Conservation (phyloP, 2,113 vertebrate genomes). For the Semicossyphus pulcher region DNA sequence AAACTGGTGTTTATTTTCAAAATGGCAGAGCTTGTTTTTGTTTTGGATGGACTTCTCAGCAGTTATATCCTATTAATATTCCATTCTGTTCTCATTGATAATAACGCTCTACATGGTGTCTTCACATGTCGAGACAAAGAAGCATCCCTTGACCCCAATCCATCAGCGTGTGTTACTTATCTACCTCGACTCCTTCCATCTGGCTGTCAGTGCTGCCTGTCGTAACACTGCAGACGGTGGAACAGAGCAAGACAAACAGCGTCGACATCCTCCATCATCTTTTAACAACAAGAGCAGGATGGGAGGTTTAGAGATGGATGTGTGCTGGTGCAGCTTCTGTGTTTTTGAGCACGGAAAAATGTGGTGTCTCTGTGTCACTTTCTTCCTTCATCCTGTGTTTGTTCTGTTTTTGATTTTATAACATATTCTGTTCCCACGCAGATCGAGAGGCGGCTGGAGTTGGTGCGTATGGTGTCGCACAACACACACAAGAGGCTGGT, state of each 20-base stretch:
- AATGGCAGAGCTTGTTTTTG: too few species aligned
- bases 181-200: slow-evolving; percentile 19
- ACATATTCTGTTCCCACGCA: slow-evolving; percentile 29
- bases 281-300: slow-evolving; percentile 21
- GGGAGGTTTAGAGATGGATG: slow-evolving; percentile 9
- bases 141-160: neutral
- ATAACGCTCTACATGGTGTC: neutral
- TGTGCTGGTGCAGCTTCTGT: neutral
- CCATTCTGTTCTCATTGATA: slow-evolving; percentile 12
- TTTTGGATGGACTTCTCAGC: too few species aligned
- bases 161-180: neutral
- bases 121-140: neutral
- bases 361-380: neutral
- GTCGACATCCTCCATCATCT: slow-evolving; percentile 2
- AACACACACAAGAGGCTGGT: slow-evolving; percentile 90
- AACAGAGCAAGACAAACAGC: slow-evolving; percentile 11
- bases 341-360: slow-evolving; percentile 49
- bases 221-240: neutral
- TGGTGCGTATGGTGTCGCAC: slow-evolving; percentile 90
- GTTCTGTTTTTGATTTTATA: neutral
- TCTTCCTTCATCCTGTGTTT: neutral
- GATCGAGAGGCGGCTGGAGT: slow-evolving; percentile 92
- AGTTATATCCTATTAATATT: too few species aligned
- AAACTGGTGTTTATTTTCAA: too few species aligned
- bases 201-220: slow-evolving; percentile 28